Evolutionary conservation across 1,140 invertebrate species (phyloP), one percentile per base, ranked within the genome.

Genomic region (Bombus vancouverensis): DNA sequence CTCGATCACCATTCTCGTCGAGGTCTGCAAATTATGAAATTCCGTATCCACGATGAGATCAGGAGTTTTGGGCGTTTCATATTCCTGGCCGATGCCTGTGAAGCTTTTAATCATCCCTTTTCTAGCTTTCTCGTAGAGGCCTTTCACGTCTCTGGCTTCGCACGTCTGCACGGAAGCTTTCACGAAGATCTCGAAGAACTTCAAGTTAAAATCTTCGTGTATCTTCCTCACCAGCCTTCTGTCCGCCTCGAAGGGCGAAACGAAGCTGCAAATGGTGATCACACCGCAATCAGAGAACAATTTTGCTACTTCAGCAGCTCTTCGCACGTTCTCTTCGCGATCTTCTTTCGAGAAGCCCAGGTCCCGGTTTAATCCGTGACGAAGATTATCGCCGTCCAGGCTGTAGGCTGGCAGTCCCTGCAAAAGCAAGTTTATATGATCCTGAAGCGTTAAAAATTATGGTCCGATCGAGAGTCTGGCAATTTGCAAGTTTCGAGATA

Each of bases 251-350:
- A 98, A 99, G 0, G 99, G 99, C 70, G 98, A 99, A 0, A 99
- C 99, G 95, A 99, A 99, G 94, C 98, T 98, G 92, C 99, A 99
- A 1, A 99, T 96, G 70, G 98, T 97, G 8, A 99, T 97, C 42
- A 99, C 97, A 1, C 99, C 99, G 86, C 98, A 98, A 92, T 99
- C 99, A 13, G 99, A 98, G 95, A 99, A 99, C 28, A 99, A 94
- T 94, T 98, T 99, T 13, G 99, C 98, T 0, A 99, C 98, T 95
- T 99, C 99, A 1, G 99, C 98, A 2, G 99, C 99, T 83, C 99
- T 95, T 42, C 98, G 95, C 88, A 99, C 99, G 93, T 99, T 99
- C 94, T 99, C 99, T 92, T 99, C 98, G 2, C 99, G 96, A 92
- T 99, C 99, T 91, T 98, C 97, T 72, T 97, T 97, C 28, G 96